Base-by-base conservation (phyloP, 2,113 vertebrate species). In the Mesitornis unicolor region DNA sequence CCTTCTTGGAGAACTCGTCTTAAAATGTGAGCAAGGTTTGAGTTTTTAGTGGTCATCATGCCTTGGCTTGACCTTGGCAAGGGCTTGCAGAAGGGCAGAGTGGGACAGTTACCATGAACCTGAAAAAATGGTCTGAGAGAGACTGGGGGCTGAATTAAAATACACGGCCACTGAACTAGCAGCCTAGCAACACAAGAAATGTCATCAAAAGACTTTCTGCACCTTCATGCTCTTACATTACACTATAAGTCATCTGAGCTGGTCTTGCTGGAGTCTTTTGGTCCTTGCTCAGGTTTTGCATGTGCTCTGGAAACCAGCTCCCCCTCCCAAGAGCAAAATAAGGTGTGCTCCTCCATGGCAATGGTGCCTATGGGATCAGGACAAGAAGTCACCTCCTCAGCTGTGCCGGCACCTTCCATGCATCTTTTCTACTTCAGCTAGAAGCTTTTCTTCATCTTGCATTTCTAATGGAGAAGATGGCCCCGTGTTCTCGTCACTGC, bases 401-500 rank as follows among this genome's bases (percentile, higher is more conserved):
- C 28, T 75, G 10, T 35, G n/a, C 60, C 91, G 33, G 17, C 40
- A 57, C 14, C 19, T 57, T 79, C 50, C 31, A 56, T 31, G 16
- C 7, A 19, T 68, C 7, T 75, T 33, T 77, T 11, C 35, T 63
- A 6, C 36, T 59, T 40, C 59, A 89, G 36, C 31, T 38, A 40
- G 42, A 36, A 77, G 51, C 25, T 68, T n/a, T 78, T 38, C 68
- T 57, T 50, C 26, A 22, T 12, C 24, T 13, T 16, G 7, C 4
- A 15, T 11, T 25, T 74, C 10, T 13, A 50, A 73, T 0, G 9
- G 50, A 74, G 80, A 77, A 84, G 45, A 60, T 4, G 10, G 7
- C 13, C 36, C 19, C 0, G 0, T 53, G 67, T 48, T 17, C 19
- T 7, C 18, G 48, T n/a, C n/a, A n/a, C n/a, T n/a, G n/a, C n/a